phyloP scores from a whole-genome alignment of 2,888 invertebrate genomes.

The Drosophila emarginata region DNA sequence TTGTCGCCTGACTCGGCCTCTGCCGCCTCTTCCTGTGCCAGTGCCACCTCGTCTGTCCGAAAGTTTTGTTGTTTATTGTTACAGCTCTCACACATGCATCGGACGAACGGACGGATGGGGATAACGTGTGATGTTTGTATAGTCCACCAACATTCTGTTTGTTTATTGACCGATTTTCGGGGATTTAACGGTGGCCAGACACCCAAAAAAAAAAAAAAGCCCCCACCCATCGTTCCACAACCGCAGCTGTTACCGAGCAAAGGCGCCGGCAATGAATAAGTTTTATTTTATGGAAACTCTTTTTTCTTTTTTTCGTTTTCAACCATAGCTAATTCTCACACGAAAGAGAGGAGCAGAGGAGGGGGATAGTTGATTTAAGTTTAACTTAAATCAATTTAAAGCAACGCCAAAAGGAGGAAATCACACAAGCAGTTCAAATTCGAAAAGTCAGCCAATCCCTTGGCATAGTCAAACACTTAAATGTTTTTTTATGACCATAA shows the following conservation, averaged over 20 bases:
- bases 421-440: background rate
- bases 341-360: background rate
- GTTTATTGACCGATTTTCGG: constrained; percentile 77
- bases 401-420: constrained; percentile 3
- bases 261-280: constrained; percentile 4
- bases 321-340: background rate
- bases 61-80: constrained; percentile 68
- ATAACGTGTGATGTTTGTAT: constrained; percentile 52
- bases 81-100: constrained; percentile 54
- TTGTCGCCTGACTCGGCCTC: constrained; percentile 30
- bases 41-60: constrained; percentile 23
- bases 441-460: constrained; percentile 25
- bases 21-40: constrained; percentile 28
- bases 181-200: constrained; percentile 56
- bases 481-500: constrained; percentile 54
- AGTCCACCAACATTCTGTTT: constrained; percentile 71
- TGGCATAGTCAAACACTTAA: constrained; percentile 42
- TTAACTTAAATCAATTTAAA: constrained; percentile 36
- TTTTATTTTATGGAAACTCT: background rate
- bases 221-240: background rate
- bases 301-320: background rate
- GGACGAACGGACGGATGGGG: constrained; percentile 13
- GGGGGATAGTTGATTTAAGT: no score
- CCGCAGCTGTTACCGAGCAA: background rate
- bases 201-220: no score